phyloP scores from a whole-genome alignment of 2,113 vertebrate genomes.

The Shinisaurus crocodilurus region DNA sequence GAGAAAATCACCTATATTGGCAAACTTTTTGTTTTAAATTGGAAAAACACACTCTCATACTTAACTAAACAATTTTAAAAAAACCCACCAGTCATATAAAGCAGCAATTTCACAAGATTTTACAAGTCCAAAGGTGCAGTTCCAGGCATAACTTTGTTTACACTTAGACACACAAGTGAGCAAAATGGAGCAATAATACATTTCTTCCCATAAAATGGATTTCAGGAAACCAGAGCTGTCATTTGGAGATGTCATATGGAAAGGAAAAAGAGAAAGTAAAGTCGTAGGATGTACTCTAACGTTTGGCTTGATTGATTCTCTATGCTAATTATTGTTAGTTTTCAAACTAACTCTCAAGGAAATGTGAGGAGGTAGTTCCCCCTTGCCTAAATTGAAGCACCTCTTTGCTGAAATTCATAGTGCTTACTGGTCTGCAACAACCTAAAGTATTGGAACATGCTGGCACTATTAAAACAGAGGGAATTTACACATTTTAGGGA shows the following conservation, averaged over 20 bases:
- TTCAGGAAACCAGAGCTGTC: neutral
- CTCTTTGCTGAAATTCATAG: neutral
- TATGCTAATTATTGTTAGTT: neutral
- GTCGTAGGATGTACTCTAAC: neutral
- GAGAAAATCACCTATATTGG: rapidly evolving
- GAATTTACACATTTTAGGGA: neutral
- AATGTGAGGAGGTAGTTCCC: neutral
- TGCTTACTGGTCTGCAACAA: neutral
- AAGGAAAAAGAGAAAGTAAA: neutral
- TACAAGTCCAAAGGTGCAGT: neutral
- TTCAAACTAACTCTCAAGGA: neutral
- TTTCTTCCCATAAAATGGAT: neutral
- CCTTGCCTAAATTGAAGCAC: neutral
- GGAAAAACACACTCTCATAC: neutral
- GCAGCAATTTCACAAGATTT: neutral
- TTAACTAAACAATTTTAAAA: neutral
- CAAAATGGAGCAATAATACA: neutral
- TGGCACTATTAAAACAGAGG: neutral
- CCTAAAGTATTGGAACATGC: neutral
- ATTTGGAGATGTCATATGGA: neutral
- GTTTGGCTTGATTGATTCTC: neutral
- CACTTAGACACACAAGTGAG: neutral
- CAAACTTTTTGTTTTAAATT: neutral
- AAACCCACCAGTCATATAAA: neutral
- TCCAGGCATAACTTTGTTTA: neutral